phyloP scores from a whole-genome alignment of 1,140 invertebrate genomes.

The Hycleus cichorii region DNA sequence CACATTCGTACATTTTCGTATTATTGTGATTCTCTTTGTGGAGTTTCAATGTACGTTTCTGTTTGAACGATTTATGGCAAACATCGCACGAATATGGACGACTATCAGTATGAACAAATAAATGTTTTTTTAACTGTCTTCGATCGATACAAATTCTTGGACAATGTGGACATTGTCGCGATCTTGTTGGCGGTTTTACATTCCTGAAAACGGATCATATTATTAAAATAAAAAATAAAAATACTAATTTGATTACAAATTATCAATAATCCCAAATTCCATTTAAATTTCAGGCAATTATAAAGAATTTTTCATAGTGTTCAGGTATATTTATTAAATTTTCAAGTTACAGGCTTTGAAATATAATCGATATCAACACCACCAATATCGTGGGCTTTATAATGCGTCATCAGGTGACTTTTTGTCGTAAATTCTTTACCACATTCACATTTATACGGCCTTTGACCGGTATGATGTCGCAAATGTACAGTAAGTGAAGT shows the following conservation, averaged over 20 bases:
- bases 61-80: conserved; percentile 54
- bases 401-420: conserved; percentile 26
- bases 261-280: neutral
- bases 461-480: conserved; percentile 65
- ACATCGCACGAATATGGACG: conserved; percentile 62
- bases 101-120: conserved; percentile 66
- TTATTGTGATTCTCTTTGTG: no score
- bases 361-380: conserved; percentile 17
- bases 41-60: no score
- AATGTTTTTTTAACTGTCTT: conserved; percentile 52
- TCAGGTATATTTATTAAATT: neutral
- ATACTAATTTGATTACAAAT: no score
- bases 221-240: no score
- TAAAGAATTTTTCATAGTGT: neutral
- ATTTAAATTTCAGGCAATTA: neutral
- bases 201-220: no score
- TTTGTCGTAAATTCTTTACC: conserved; percentile 37
- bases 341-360: neutral
- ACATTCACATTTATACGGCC: conserved; percentile 57
- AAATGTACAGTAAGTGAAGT: conserved; percentile 42
- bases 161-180: no score
- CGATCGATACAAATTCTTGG: neutral
- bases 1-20: no score
- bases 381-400: conserved; percentile 24
- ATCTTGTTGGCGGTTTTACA: no score